phyloP scores from a whole-genome alignment of 2,797 vertebrate species.

The Poecilia picta region DNA sequence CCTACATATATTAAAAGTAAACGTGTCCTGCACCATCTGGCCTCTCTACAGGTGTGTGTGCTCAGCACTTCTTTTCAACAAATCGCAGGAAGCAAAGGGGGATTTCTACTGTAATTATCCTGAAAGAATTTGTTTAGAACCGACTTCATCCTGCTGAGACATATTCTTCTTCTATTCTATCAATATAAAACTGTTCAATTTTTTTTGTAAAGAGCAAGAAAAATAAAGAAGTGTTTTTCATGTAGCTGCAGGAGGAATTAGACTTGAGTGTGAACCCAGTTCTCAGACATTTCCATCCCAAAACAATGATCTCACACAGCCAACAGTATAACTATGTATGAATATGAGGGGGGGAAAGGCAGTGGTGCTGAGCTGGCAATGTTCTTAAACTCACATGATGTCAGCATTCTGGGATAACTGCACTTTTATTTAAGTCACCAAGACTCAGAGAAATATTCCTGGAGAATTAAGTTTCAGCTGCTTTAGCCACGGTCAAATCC shows the following conservation, averaged over 20 bases:
- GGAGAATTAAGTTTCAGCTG: conserved; percentile 33
- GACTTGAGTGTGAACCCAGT: conserved; percentile 61
- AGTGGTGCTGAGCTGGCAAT: conserved; percentile 62
- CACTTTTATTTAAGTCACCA: conserved; percentile 53
- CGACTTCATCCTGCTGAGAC: conserved; percentile 16
- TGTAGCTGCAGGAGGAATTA: conserved; percentile 16
- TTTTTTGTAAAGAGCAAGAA: conserved; percentile 9
- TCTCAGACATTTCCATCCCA: conserved; percentile 76
- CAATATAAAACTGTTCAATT: conserved; percentile 25
- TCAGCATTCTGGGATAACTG: conserved; percentile 65
- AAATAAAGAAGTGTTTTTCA: conserved; percentile 14
- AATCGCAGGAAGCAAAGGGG: conserved; percentile 37
- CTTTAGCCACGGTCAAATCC: conserved; percentile 26
- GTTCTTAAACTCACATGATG: conserved; percentile 54
- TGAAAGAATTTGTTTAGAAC: conserved; percentile 46
- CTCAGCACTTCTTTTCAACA: conserved; percentile 26
- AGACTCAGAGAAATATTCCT: conserved; percentile 38
- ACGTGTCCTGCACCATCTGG: not conserved
- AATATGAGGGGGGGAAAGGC: conserved; percentile 51
- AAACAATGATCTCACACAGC: conserved; percentile 78
- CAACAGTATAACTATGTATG: conserved; percentile 71
- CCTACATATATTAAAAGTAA: not conserved
- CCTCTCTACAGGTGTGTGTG: conserved; percentile 1
- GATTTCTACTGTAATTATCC: conserved; percentile 48
- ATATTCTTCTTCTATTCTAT: conserved; percentile 19